Evolutionary conservation across 2,888 invertebrate species (phyloP).

Genomic region (Mythimna albipuncta): DNA sequence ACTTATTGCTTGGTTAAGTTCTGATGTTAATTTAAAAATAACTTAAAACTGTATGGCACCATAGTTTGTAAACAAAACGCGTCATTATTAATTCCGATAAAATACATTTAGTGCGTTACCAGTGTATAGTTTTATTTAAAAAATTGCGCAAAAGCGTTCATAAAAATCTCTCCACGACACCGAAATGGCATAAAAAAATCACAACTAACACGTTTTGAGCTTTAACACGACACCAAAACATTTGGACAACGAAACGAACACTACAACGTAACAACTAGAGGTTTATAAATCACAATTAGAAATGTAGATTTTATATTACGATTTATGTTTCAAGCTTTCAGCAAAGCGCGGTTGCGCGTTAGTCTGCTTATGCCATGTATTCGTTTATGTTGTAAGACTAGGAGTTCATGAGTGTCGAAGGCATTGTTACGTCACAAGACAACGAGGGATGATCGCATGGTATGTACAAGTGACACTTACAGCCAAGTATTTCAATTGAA

Average conservation of each 20-base stretch:
- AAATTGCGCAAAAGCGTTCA: slow-evolving; percentile 89
- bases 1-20: slow-evolving; percentile 30
- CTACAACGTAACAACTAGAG: slow-evolving; percentile 57
- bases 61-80: slow-evolving; percentile 47
- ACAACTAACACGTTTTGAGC: slow-evolving; percentile 80
- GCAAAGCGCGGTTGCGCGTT: slow-evolving; percentile 28
- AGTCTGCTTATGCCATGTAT: slow-evolving; percentile 16
- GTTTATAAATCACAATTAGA: slow-evolving; percentile 48
- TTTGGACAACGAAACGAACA: slow-evolving; percentile 54
- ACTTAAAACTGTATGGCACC: slow-evolving; percentile 38
- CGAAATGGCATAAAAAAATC: slow-evolving; percentile 83
- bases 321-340: slow-evolving; percentile 33
- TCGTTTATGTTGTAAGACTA: slow-evolving; percentile 27
- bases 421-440: slow-evolving; percentile 49
- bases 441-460: slow-evolving; percentile 63
- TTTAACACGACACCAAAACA: slow-evolving; percentile 74
- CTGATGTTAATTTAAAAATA: slow-evolving; percentile 27
- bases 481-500: slow-evolving; percentile 67
- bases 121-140: slow-evolving; percentile 76
- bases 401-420: slow-evolving; percentile 37
- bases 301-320: slow-evolving; percentile 24
- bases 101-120: slow-evolving; percentile 67
- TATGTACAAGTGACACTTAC: slow-evolving; percentile 75
- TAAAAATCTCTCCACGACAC: slow-evolving; percentile 85
- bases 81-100: slow-evolving; percentile 50